Base-by-base conservation (phyloP, 53 echinoderm and acorn worm species). In the Crossaster papposus region DNA sequence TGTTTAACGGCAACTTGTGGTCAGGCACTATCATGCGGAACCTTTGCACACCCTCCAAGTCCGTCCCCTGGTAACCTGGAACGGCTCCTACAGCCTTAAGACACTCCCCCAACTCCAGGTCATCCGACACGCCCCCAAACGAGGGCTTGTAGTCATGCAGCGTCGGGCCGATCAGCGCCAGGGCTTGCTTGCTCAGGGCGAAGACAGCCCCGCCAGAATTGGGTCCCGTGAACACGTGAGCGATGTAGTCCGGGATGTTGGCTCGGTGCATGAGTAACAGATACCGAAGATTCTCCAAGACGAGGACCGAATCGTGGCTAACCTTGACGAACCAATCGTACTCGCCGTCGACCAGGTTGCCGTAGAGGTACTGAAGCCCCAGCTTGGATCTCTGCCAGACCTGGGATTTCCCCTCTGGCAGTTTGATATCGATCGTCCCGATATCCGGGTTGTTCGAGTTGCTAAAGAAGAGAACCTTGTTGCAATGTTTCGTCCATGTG, bases 21-120 rank as follows among this genome's bases (percentile, higher is more conserved):
- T 94, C 91, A 33, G 95, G 97, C 37, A 95, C 87, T n/a, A 89
- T 88, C 95, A 97, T 94, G 70, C 92, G 92, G 70, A 94, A 93
- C 31, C 95, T 71, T 5, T 81, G 82, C 6, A 70, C 81, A 1
- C 94, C 95, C 4, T 91, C 83, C 10, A 70, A 26, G 34, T 94
- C 97, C 11, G 77, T 79, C 2, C 95, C 96, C 54, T 94, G 85
- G 82, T 78, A 82, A 35, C 83, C 72, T 2, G 87, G 55, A 4
- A 87, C 34, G 24, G 96, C 90, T 30, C 93, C 92, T 24, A 81
- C 72, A 2, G 63, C 84, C 35, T 82, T 82, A 38, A 97, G 75
- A 34, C 97, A 97, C 0, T 91, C 77, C 64, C 78, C 90, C 36
- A 97, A 73, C 35, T 90, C 93, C 26, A 86, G 51, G 33, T 90